phyloP scores from a whole-genome alignment of 2,113 vertebrate genomes.

The Condylura cristata region DNA sequence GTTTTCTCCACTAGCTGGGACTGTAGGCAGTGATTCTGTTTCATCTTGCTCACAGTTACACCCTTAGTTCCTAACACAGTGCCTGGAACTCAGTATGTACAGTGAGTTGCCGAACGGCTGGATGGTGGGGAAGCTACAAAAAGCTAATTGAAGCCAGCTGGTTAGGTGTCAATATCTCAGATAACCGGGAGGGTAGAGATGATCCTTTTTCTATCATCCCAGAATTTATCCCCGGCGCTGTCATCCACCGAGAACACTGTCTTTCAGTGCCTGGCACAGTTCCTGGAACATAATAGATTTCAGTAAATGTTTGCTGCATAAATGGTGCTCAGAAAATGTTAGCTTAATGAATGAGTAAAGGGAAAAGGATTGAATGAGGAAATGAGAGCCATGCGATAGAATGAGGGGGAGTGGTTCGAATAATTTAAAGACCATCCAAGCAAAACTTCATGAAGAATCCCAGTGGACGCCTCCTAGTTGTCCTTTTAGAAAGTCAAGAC shows the following conservation, averaged over 20 bases:
- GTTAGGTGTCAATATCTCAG: not conserved
- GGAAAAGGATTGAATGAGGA: not conserved
- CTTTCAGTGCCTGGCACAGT: not conserved
- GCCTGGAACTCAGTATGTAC: not conserved
- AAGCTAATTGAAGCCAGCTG: not conserved
- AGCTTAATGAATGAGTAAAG: not conserved
- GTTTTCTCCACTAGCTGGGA: not conserved
- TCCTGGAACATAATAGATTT: not conserved
- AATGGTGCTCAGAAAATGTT: not conserved
- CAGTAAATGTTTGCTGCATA: not conserved
- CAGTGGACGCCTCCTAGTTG: not conserved
- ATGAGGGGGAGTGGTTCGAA: not conserved
- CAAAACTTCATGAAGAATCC: not conserved
- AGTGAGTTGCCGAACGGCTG: not conserved
- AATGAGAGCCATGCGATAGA: not conserved
- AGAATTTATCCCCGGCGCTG: not conserved
- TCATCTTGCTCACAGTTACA: constrained; percentile 1
- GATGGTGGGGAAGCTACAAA: not conserved
- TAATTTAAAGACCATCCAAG: not conserved
- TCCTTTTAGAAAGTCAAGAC: not conserved
- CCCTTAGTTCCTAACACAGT: not conserved
- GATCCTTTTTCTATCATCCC: not conserved
- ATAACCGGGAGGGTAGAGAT: not conserved
- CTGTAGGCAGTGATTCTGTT: not conserved
- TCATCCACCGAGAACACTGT: not conserved